Conservation (phyloP, 1,140 invertebrate genomes). For the Drosophila seguyi region DNA sequence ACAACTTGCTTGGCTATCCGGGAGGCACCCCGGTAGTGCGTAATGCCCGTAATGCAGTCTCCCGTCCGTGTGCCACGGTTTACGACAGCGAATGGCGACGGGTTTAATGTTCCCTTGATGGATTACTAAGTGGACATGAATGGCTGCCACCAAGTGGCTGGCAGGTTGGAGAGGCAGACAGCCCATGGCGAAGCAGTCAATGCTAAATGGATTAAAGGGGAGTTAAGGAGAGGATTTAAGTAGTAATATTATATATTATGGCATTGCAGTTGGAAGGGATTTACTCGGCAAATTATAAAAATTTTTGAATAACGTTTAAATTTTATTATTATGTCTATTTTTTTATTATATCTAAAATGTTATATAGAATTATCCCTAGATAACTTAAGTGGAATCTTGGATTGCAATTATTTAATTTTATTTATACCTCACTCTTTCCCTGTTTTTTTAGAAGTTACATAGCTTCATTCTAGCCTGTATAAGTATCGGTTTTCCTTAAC, state of each 20-base stretch:
- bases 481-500: too few species aligned
- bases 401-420: neutral
- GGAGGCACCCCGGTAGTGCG: conserved; percentile 46
- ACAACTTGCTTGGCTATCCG: conserved; percentile 58
- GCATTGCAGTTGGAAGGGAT: too few species aligned
- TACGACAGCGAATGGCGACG: conserved; percentile 39
- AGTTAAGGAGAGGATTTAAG: neutral
- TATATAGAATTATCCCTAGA: too few species aligned
- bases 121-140: conserved; percentile 69
- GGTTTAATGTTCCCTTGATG: conserved; percentile 59
- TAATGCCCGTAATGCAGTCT: conserved; percentile 69
- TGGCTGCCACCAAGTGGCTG: conserved; percentile 27
- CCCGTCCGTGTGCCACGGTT: conserved; percentile 25
- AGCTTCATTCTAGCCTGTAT: too few species aligned
- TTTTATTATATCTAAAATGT: neutral
- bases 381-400: too few species aligned
- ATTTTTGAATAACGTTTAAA: neutral
- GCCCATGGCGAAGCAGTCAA: neutral
- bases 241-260: too few species aligned
- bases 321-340: neutral
- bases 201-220: conserved; percentile 16
- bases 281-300: too few species aligned
- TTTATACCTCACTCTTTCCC: neutral
- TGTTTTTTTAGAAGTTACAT: too few species aligned
- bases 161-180: neutral